phyloP scores from a whole-genome alignment of 1,140 invertebrate species.

The Dinothrombium tinctorium region DNA sequence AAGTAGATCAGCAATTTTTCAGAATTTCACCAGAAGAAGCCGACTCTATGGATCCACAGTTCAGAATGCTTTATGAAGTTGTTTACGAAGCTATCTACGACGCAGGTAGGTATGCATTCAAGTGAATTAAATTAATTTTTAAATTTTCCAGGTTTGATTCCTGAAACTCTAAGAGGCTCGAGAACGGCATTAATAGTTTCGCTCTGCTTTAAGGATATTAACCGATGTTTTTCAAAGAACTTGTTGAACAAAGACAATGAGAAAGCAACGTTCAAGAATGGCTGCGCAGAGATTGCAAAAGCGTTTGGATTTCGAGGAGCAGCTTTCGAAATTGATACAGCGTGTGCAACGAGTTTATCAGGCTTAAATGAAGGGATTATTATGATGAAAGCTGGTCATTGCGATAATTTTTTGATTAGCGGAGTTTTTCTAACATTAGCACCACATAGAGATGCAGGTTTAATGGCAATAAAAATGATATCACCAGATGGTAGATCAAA shows the following conservation, averaged over 20 bases:
- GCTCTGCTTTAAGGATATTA: constrained; percentile 45
- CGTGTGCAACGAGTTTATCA: not conserved
- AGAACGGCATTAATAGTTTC: constrained; percentile 73
- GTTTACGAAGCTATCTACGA: too few relatives aligned
- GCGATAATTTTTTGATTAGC: constrained; percentile 10
- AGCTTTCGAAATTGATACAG: constrained; percentile 36
- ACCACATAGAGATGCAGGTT: constrained; percentile 23
- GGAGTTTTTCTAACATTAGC: constrained; percentile 52
- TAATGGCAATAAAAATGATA: not conserved
- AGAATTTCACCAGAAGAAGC: constrained; percentile 31
- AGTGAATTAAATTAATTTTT: too few relatives aligned
- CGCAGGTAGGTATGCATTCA: constrained; percentile 70
- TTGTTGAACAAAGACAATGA: not conserved
- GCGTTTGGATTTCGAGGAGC: constrained; percentile 72
- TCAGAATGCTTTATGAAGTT: constrained; percentile 61
- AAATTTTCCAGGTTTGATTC: constrained; percentile 22
- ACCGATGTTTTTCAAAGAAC: constrained; percentile 35
- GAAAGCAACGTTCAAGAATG: constrained; percentile 34
- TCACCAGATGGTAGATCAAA: not conserved
- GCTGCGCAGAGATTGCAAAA: constrained; percentile 69
- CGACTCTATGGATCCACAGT: constrained; percentile 36
- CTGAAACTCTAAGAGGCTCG: constrained; percentile 41
- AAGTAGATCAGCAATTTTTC: constrained; percentile 77
- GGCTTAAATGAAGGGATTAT: not conserved
- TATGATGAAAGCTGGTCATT: not conserved